Percentiles rank a stretch among this genome's conserved stretches.
phyloP scores from a whole-genome alignment of 2,113 vertebrate genomes.

The Rostratula benghalensis region DNA sequence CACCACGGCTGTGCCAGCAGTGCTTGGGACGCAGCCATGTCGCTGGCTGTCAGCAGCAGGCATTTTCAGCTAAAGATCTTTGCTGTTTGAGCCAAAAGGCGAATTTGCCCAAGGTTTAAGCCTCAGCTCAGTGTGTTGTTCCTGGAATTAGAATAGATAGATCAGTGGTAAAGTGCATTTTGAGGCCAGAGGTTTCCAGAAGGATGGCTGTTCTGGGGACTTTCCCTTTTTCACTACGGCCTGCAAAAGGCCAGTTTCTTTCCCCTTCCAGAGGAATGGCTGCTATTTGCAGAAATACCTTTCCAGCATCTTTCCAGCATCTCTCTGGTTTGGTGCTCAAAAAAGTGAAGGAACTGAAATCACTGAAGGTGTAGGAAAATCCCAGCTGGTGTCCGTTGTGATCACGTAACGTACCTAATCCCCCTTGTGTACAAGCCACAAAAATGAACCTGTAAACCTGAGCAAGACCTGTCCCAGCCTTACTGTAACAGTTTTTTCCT shows the following conservation, averaged over 20 bases:
- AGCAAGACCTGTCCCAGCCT: neutral
- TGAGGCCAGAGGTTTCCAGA: conserved; percentile 24
- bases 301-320: neutral
- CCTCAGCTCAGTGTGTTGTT: conserved; percentile 27
- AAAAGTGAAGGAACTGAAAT: neutral
- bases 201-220: neutral
- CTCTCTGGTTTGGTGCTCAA: neutral
- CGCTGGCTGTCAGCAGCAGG: conserved; percentile 45
- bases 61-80: conserved; percentile 46
- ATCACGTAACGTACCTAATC: neutral
- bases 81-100: conserved; percentile 46
- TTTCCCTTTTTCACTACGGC: neutral
- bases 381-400: neutral
- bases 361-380: neutral
- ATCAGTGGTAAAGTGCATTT: conserved; percentile 2
- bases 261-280: neutral
- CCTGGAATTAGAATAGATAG: conserved; percentile 44
- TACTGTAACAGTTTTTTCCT: neutral
- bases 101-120: conserved; percentile 46
- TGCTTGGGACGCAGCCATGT: neutral
- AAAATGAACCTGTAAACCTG: neutral
- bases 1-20: conserved; percentile 34
- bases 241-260: neutral
- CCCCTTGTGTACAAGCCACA: neutral
- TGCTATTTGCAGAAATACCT: neutral